Evolutionary conservation across 1,140 invertebrate species (phyloP).

Genomic region (Delia radicum): DNA sequence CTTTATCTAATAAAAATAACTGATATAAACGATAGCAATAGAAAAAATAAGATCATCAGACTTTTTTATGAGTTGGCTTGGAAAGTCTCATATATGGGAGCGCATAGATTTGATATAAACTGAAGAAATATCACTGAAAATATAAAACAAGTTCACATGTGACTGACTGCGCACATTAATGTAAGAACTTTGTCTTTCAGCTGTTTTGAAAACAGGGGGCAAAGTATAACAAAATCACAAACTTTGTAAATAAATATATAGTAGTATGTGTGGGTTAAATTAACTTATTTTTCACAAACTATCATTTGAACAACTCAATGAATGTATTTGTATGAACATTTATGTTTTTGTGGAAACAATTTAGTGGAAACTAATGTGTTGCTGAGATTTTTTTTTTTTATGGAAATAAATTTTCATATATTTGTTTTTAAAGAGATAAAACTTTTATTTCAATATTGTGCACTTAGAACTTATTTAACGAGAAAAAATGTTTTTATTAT

Average conservation of each 20-base stretch:
- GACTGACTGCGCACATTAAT: background rate
- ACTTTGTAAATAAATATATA: background rate
- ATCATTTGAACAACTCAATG: background rate
- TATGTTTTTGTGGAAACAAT: background rate
- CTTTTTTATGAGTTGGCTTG: too few relatives aligned
- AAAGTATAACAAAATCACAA: background rate
- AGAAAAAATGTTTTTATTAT: too few relatives aligned
- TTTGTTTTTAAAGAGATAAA: background rate
- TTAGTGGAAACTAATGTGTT: background rate
- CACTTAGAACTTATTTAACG: background rate
- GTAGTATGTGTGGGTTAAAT: background rate
- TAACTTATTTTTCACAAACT: background rate
- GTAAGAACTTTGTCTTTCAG: background rate
- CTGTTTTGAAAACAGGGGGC: background rate
- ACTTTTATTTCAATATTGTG: too few relatives aligned
- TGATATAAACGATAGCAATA: too few relatives aligned
- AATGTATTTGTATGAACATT: background rate
- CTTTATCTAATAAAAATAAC: too few relatives aligned
- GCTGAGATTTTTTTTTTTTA: background rate
- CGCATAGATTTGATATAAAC: background rate
- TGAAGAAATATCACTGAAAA: background rate
- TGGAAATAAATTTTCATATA: background rate
- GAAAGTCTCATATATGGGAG: too few relatives aligned
- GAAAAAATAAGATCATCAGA: too few relatives aligned
- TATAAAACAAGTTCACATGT: slow-evolving; percentile 3